Evolutionary conservation across 2,113 vertebrate species (phyloP).

Genomic region (Tangachromis dhanisi): DNA sequence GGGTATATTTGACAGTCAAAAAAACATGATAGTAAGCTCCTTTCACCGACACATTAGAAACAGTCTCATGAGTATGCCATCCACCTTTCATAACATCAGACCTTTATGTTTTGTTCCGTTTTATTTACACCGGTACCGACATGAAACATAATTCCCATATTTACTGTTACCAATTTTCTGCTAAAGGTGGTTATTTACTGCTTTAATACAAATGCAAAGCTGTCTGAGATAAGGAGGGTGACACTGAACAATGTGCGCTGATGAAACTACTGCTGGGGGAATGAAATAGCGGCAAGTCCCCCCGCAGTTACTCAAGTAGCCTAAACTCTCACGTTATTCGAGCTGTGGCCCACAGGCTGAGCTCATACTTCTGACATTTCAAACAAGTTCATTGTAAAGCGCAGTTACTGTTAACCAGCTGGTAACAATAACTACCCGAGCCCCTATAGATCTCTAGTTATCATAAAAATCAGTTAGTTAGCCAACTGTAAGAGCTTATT

Average conservation of each 20-base stretch:
- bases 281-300: not conserved
- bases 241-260: not conserved
- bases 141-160: not conserved
- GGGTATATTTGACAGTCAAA: not conserved
- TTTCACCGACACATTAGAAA: not conserved
- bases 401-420: not conserved
- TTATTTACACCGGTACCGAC: fast-evolving
- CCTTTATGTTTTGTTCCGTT: not conserved
- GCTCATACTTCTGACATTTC: not conserved
- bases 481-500: not conserved
- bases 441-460: not conserved
- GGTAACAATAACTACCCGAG: not conserved
- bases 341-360: not conserved
- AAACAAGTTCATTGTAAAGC: fast-evolving
- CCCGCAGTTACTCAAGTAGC: not conserved
- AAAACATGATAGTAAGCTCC: not conserved
- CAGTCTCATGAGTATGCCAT: not conserved
- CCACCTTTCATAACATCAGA: not conserved
- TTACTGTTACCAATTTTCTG: not conserved
- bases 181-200: not conserved
- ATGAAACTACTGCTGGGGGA: slow-evolving; percentile 9
- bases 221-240: not conserved
- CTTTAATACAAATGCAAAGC: not conserved
- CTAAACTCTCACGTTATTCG: not conserved
- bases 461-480: not conserved